A percentile compares a stretch with the other conserved stretches of the same genome.
Conservation (phyloP, 2,797 vertebrate species). For the Phyllotis vaccarum region DNA sequence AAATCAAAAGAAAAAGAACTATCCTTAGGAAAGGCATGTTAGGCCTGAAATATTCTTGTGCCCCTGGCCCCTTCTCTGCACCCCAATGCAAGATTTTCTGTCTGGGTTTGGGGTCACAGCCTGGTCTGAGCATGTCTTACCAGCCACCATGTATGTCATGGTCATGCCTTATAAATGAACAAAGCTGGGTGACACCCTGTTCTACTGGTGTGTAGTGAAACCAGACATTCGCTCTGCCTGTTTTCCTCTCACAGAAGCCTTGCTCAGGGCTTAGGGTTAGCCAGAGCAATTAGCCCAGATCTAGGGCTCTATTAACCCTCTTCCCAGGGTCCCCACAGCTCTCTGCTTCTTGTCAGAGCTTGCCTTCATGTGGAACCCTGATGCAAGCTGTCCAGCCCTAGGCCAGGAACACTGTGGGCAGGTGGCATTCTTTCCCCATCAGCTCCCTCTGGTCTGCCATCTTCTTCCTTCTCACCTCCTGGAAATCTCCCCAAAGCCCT, state of each 20-base stretch:
- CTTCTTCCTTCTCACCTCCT: not conserved
- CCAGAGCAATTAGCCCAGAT: not conserved
- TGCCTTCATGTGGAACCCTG: not conserved
- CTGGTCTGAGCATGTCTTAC: not conserved
- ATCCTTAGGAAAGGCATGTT: not conserved
- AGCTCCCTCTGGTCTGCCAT: not conserved
- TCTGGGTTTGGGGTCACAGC: not conserved
- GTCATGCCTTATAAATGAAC: not conserved
- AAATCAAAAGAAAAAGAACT: not conserved
- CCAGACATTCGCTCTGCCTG: not conserved
- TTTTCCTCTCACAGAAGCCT: not conserved
- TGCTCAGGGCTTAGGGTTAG: not conserved
- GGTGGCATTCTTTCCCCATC: not conserved
- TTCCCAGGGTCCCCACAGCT: not conserved
- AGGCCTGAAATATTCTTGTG: not conserved
- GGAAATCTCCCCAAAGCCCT: not conserved
- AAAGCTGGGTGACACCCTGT: not conserved
- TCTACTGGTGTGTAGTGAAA: not conserved
- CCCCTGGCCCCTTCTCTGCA: not conserved
- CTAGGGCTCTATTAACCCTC: not conserved
- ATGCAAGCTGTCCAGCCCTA: not conserved
- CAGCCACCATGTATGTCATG: not conserved
- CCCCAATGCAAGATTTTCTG: not conserved
- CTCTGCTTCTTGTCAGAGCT: not conserved
- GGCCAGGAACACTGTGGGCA: not conserved